Evolutionary conservation across 2,113 vertebrate species (phyloP), one percentile per base, ranked within the genome.

Genomic region (Tonatia bakeri): DNA sequence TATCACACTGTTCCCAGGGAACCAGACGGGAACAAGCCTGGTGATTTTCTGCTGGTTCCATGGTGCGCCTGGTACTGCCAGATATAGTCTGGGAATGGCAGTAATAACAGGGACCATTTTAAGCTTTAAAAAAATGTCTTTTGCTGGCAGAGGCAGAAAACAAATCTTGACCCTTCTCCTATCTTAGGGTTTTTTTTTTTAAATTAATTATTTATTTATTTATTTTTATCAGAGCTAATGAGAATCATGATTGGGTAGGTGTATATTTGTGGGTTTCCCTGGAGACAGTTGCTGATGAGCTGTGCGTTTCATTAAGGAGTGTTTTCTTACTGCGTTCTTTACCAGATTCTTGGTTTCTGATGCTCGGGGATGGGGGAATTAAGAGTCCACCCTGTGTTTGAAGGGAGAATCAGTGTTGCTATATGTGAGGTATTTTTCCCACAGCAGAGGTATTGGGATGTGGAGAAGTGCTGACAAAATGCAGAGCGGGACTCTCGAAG

Each of bases 11-110:
- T 97, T 97, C 4, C 24, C 69, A 33, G 1, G 16, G 56, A 92
- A 40, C 81, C 0, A 13, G 56, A 11, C 10, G 47, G 79, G 72
- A 97, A 77, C 61, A 24, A 0, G 24, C 93, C 40, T 88, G 97
- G 91, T 96, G 97, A 96, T 97, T 98, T 98, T 94, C 93, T 94
- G 22, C 59, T 80, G 16, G 79, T 87, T 92, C 33, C 24, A 3
- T 4, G 3, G 70, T 76, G 90, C 47, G 79, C 56, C 16, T 72
- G 50, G 64, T 70, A 24, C 3, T 79, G 64, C 75, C 90, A 92
- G 38, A 81, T 94, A 54, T 15, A 7, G 69, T 64, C 94, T 85
- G 73, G 80, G 92, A 89, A 90, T 82, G 89, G 61, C 59, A 31
- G 70, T 89, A 96, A 0, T 40, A 91, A 82, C n/a, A 90, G 75